Base-by-base conservation (phyloP, 2,888 invertebrate species). In the Hipparchia semele region DNA sequence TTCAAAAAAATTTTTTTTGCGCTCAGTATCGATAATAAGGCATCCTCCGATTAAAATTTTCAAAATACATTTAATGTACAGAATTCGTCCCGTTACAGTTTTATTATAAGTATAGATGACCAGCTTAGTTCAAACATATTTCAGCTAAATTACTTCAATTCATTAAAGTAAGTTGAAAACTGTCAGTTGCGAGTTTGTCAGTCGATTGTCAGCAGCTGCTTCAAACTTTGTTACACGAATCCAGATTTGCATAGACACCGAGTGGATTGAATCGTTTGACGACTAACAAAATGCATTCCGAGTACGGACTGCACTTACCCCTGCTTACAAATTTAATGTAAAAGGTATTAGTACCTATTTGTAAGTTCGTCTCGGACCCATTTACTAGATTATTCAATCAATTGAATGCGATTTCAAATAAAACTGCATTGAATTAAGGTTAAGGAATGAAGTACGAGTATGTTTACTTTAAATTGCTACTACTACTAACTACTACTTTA, bases 211-310 rank as follows among this genome's bases (percentile, higher is more conserved):
- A 73, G 49, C 75, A 75, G 70, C 73, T 73, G 75, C 71, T 68
- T 71, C 68, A 73, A 75, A 75, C 73, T 75, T 73, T 71, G 72
- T 62, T 75, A 64, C 64, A 51, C 46, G 68, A 68, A 59, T 68
- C 64, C 64, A 69, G 68, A 75, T 75, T 75, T 75, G 71, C 75
- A 73, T 75, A 71, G 70, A 61, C 71, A 66, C 70, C 65, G 71
- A 70, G 67, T 65, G 68, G 65, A 73, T 66, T 73, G 71, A 73
- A 68, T 54, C 65, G 53, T 71, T 75, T 71, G 68, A 71, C 62
- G 71, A 68, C 73, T 71, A 75, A 75, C 70, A 70, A 71, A 73
- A 71, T 73, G 61, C 68, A 65, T 23, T 23, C 23, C 23, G 23
- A 68, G 60, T 68, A 60, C 51, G 68, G 68, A 51, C 10, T 68